These are phyloP conservation scores for Bilobella aurantiaca DNA, from an alignment of 1,140 invertebrate species.

Conservation along the genomic window DNA sequence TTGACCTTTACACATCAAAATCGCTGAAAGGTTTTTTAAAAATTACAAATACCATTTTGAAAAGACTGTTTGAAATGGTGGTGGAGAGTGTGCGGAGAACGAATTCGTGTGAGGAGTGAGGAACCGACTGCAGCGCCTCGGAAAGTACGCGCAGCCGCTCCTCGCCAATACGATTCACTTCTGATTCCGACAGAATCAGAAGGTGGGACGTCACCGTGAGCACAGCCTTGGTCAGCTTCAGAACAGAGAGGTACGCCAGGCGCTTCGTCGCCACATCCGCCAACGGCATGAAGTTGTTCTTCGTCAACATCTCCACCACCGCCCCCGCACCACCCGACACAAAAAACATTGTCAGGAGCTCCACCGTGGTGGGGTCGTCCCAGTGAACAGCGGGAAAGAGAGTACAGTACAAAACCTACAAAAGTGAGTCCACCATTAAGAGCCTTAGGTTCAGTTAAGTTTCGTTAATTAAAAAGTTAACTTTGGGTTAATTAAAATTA, in stretches of 20 bases:
- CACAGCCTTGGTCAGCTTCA: constrained; percentile 79
- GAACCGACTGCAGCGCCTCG: constrained; percentile 58
- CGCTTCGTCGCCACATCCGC: constrained; percentile 70
- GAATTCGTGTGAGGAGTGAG: constrained; percentile 56
- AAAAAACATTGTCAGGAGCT: constrained; percentile 81
- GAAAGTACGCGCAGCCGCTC: constrained; percentile 46
- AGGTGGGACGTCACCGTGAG: constrained; percentile 70
- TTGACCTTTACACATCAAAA: constrained; percentile 1
- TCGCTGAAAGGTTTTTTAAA: neutral
- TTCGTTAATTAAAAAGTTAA: constrained; percentile 10
- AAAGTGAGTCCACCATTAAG: constrained; percentile 17
- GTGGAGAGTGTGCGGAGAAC: constrained; percentile 60
- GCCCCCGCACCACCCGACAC: constrained; percentile 69
- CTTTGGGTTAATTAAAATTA: no score
- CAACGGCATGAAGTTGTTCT: constrained; percentile 73
- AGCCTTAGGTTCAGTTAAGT: no score
- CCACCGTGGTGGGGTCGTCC: constrained; percentile 66
- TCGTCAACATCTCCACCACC: constrained; percentile 71
- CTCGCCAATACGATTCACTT: constrained; percentile 24
- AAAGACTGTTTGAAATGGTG: constrained; percentile 63
- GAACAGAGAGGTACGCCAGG: constrained; percentile 72
- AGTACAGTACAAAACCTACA: constrained; percentile 75
- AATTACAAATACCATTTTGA: constrained; percentile 48
- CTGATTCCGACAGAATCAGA: constrained; percentile 46
- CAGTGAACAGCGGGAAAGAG: constrained; percentile 82